Base-by-base conservation (phyloP, 2,797 vertebrate species). In the Cuniculus paca region DNA sequence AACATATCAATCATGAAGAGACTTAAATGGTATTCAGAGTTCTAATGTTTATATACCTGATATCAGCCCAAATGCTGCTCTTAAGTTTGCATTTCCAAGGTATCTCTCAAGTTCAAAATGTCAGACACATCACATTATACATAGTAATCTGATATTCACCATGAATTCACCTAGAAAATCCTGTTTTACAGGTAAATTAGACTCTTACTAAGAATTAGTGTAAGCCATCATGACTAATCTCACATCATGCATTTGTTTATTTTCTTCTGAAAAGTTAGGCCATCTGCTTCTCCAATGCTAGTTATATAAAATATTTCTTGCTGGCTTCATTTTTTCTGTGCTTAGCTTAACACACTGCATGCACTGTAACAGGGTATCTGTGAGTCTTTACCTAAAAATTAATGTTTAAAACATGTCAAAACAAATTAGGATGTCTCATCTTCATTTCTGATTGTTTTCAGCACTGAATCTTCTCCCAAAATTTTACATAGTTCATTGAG, bases 401-500 rank as follows among this genome's bases (percentile, higher is more conserved):
- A 97, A 98, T 77, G 95, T 97, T 96, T 87, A 98, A 97, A 98
- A 97, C 94, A 95, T 90, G 97, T 97, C 91, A 96, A 39, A 97
- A 96, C 88, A 97, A 98, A 98, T 98, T 98, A 97, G 85, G 93
- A 90, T 70, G 96, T 96, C 97, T 98, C 98, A 94, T 99, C 98
- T 65, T 98, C 98, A 90, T 97, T 96, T 65, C 98, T 98, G 7
- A 97, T 97, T 16, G 99, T 99, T 98, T 99, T 99, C 96, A 99
- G 99, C 92, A 99, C 99, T 1, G 99, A 99, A 97, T 99, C 99
- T 98, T 99, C 99, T 92, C 99, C 99, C 97, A 99, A 98, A 98
- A 99, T 99, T 98, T 99, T 99, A 98, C 99, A 99, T 92, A 99
- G 99, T 98, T 99, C 99, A 50, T 99, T 99, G 94, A 99, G 99